Evolutionary conservation across 2,888 invertebrate genomes (phyloP), one percentile per base, ranked within the genome.

Genomic region (Theretra japonica): DNA sequence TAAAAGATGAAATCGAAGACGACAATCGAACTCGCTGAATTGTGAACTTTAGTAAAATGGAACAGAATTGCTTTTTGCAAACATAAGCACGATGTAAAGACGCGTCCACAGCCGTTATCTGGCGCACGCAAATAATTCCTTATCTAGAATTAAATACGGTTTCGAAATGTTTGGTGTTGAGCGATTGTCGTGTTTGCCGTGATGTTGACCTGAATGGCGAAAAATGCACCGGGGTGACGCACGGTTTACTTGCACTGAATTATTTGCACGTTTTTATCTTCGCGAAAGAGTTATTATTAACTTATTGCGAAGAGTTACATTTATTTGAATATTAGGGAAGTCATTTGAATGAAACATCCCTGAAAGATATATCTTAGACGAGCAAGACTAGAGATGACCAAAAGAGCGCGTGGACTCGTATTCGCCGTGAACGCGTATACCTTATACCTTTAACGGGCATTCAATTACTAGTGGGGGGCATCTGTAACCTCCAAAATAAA

Each of bases 1-100:
- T 91, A 88, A 90, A 91, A 93, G 93, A 94, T 93, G 93, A 92
- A 92, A 91, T 90, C 88, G 87, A 93, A 94, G 93, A 93, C 90
- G 89, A 80, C 78, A 78, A 76, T 75, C 74, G 72, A 65, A 71
- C 73, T 73, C 83, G 82, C 78, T 76, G 79, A 75, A 88, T 83
- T 86, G 80, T 82, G 76, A 79, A 86, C 90, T 81, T 72, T 91
- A 88, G 76, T 80, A 80, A 83, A 83, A 85, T 84, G 82, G 83
- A 81, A 86, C 81, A 75, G 8, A n/a, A 17, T 21, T 70, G 21
- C 17, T 58, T 56, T 59, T 50, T 50, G 41, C 65, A 33, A 88
- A 87, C 17, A 23, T 21, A 25, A 21, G 17, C 15, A 19, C 33
- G 53, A 33, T 41, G 92, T 92, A 94, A 93, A 91, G 94, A 90